A percentile compares a stretch with the other conserved stretches of the same genome.
phyloP scores from a whole-genome alignment of 1,140 invertebrate species.

The Bombus waltoni region DNA sequence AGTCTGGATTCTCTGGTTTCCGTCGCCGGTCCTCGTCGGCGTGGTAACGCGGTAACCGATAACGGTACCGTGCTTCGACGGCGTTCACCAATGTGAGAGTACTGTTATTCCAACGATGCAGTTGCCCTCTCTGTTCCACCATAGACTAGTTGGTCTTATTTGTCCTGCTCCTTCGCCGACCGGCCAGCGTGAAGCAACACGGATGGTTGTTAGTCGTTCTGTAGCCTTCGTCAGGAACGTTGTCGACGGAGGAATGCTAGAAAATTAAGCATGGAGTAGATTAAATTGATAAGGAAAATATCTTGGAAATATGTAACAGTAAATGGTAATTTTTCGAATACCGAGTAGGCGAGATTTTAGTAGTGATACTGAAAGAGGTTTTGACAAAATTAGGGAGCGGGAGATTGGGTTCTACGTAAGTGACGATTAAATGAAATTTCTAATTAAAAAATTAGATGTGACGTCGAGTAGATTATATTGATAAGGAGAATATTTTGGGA shows the following conservation, averaged over 20 bases:
- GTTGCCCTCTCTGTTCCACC: slow-evolving; percentile 45
- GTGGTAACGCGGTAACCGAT: slow-evolving; percentile 71
- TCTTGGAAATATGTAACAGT: neutral
- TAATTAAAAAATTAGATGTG: neutral
- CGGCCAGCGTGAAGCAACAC: neutral
- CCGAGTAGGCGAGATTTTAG: neutral
- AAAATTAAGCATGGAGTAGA: neutral
- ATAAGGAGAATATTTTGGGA: neutral
- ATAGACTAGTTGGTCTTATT: neutral
- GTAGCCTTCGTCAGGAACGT: slow-evolving; percentile 4
- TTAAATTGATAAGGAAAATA: neutral
- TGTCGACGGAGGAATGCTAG: neutral
- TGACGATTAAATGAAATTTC: too few species aligned
- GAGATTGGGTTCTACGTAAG: too few species aligned
- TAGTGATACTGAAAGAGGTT: neutral
- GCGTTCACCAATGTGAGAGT: slow-evolving; percentile 75
- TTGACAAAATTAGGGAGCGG: neutral
- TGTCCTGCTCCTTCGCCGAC: slow-evolving; percentile 9
- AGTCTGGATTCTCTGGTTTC: slow-evolving; percentile 37
- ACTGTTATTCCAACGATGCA: slow-evolving; percentile 78
- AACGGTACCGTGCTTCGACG: slow-evolving; percentile 76
- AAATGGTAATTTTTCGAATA: neutral
- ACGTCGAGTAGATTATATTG: neutral
- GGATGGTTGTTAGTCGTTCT: slow-evolving; percentile 8
- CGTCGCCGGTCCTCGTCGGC: slow-evolving; percentile 45